Conservation (phyloP, 2,888 invertebrate genomes). For the Erpobdella octoculata region DNA sequence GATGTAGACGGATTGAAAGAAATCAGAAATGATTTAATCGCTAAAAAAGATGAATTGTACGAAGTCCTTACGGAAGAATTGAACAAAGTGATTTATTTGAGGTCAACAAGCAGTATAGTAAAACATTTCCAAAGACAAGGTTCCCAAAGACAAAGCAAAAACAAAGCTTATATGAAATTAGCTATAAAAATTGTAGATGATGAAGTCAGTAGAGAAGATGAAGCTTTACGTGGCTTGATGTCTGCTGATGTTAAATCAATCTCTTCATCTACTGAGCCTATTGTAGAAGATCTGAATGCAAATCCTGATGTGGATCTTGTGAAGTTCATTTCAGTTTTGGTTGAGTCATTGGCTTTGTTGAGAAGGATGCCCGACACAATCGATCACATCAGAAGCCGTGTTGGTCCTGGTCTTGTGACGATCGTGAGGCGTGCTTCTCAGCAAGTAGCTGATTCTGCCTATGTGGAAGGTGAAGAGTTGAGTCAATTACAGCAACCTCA, state of each 20-base stretch:
- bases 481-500: constrained; percentile 46
- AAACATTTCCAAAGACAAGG: constrained; percentile 45
- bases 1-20: constrained; percentile 77
- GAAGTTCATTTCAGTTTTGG: constrained; percentile 66
- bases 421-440: constrained; percentile 73
- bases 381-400: constrained; percentile 74
- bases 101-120: constrained; percentile 58
- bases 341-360: constrained; percentile 75
- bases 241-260: not conserved
- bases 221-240: constrained; percentile 7
- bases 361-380: constrained; percentile 74
- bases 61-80: constrained; percentile 65
- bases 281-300: constrained; percentile 39
- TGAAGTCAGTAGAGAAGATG: not conserved
- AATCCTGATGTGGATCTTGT: constrained; percentile 55
- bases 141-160: constrained; percentile 49
- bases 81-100: constrained; percentile 65
- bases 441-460: constrained; percentile 57
- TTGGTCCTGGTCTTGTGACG: constrained; percentile 71
- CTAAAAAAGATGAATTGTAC: constrained; percentile 58
- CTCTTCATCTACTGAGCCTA: constrained; percentile 1
- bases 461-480: constrained; percentile 47
- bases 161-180: constrained; percentile 5
- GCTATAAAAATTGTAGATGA: constrained; percentile 6
- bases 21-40: constrained; percentile 56